Evolutionary conservation across 1,140 invertebrate genomes (phyloP), one percentile per base, ranked within the genome.

Genomic region (Drosophila quadrilineata): DNA sequence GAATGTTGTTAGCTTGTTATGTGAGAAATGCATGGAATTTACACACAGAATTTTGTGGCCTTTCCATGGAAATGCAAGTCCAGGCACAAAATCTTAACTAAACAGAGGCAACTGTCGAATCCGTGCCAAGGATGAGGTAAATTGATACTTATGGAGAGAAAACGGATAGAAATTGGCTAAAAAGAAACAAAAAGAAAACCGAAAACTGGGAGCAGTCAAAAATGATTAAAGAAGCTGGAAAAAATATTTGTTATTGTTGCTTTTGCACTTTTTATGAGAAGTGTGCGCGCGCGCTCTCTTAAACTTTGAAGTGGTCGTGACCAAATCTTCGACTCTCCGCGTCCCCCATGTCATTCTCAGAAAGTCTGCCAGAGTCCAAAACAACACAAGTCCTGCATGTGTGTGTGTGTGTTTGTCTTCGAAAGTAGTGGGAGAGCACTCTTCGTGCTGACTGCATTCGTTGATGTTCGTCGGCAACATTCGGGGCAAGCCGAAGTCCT

Each of bases 11-110:
- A n/a, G 33, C 21, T 52, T 21, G 24, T 14, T 41, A 40, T 64
- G 43, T 26, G 12, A 12, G 57, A 46, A 9, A 66, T 66, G 48
- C 17, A 19, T 52, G 70, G 35, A 75, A 59, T 46, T 62, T 64
- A 52, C 68, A 31, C 29, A 53, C 6, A 41, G 45, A 40, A 50
- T 45, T 50, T 60, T 48, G 35, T 35, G 52, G 38, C 54, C 63
- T 50, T 76, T 80, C 71, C 75, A 80, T 71, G 80, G 75, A 79
- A 79, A 75, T 62, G 26, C 48, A 21, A 79, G 43, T 54, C 40
- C 17, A 40, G 43, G 46, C 21, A 6, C 45, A 24, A 3, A n/a
- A n/a, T n/a, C n/a, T n/a, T n/a, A n/a, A n/a, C 24, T 3, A 24
- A 6, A 6, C 24, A 6, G 24, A 24, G 24, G 24, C 24, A 6